These are phyloP conservation scores for Ornithoptera priamus DNA, from an alignment of 2,888 invertebrate species.

Conservation along the genomic window DNA sequence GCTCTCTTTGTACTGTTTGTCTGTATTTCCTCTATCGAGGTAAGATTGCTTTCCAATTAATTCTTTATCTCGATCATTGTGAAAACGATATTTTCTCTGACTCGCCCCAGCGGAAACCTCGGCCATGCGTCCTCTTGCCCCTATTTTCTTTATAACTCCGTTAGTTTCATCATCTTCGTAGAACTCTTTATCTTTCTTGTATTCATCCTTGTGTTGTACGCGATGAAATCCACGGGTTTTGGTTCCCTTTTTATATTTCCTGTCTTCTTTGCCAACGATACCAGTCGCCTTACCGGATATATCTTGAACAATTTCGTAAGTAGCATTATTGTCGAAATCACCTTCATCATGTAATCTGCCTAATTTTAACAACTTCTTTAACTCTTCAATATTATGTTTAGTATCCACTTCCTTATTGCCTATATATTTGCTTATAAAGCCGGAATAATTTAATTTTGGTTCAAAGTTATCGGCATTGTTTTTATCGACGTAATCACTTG, in stretches of 20 bases:
- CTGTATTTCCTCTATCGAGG: conserved; percentile 72
- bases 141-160: conserved; percentile 73
- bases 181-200: conserved; percentile 80
- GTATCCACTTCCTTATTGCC: conserved; percentile 51
- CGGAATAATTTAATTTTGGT: conserved; percentile 44
- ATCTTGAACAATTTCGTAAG: conserved; percentile 64
- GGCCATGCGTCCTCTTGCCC: conserved; percentile 70
- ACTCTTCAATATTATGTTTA: conserved; percentile 53
- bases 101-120: conserved; percentile 66
- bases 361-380: conserved; percentile 58
- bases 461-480: conserved; percentile 35
- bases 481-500: conserved; percentile 31
- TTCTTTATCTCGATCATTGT: conserved; percentile 67
- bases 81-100: conserved; percentile 58
- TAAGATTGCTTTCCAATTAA: conserved; percentile 71
- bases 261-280: conserved; percentile 64
- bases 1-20: conserved; percentile 71
- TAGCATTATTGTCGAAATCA: conserved; percentile 59
- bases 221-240: conserved; percentile 80
- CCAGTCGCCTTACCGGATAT: conserved; percentile 61
- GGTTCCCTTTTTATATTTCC: conserved; percentile 76
- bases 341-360: conserved; percentile 53
- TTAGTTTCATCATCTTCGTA: conserved; percentile 79
- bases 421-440: conserved; percentile 55
- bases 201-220: conserved; percentile 81